Evolutionary conservation across 2,888 invertebrate genomes (phyloP).

Genomic region (Sinopyrophorus schimmeli): DNA sequence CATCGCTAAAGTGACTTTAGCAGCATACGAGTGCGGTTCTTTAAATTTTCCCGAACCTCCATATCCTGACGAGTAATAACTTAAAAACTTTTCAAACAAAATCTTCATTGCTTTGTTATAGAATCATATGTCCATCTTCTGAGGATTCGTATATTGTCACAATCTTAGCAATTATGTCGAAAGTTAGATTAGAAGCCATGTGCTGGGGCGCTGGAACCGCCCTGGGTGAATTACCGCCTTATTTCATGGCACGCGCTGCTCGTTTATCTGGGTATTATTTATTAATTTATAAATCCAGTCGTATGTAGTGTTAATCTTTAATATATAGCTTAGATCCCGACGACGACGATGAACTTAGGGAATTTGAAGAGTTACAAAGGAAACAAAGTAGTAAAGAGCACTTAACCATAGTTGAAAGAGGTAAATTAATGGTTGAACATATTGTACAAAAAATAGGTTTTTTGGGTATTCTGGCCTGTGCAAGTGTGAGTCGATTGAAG

Average conservation of each 20-base stretch:
- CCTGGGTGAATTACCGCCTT: constrained; percentile 97
- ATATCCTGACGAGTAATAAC: constrained; percentile 89
- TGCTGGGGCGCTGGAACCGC: constrained; percentile 99
- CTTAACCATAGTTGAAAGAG: constrained; percentile 70
- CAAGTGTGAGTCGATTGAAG: constrained; percentile 73
- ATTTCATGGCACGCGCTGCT: constrained; percentile 99
- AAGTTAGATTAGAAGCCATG: constrained; percentile 93
- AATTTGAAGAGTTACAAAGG: constrained; percentile 71
- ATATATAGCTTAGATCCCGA: constrained; percentile 56
- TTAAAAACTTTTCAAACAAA: background rate
- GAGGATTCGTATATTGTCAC: constrained; percentile 71
- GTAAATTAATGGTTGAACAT: constrained; percentile 83
- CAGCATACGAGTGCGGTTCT: constrained; percentile 95
- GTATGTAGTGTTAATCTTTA: background rate
- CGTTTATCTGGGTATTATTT: constrained; percentile 62
- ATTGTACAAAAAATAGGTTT: constrained; percentile 94
- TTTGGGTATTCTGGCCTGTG: constrained; percentile 93
- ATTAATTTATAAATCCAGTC: background rate
- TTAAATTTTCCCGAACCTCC: constrained; percentile 97
- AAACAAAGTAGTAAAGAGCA: constrained; percentile 62
- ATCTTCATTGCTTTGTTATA: constrained; percentile 60
- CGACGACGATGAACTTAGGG: constrained; percentile 72
- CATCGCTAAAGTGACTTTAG: constrained; percentile 96
- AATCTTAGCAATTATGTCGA: constrained; percentile 92
- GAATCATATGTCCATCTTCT: constrained; percentile 88